phyloP scores from a whole-genome alignment of 2,888 invertebrate genomes.

The Apodemia zela region DNA sequence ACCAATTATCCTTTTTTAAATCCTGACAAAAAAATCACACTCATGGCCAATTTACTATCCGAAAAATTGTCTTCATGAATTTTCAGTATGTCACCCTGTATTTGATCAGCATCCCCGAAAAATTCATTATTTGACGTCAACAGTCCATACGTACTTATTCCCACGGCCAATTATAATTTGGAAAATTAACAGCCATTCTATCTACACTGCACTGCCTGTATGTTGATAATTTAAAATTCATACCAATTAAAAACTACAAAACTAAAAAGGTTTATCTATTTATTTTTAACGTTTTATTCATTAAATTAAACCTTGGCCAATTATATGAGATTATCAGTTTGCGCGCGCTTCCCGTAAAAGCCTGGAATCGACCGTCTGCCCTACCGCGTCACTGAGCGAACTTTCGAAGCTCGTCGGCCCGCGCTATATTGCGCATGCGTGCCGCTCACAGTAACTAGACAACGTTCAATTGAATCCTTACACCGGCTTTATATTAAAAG shows the following conservation, averaged over 20 bases:
- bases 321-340: constrained; percentile 42
- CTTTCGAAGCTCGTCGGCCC: constrained; percentile 55
- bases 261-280: neutral
- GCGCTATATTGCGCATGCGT: constrained; percentile 64
- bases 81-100: constrained; percentile 13
- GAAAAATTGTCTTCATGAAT: constrained; percentile 4
- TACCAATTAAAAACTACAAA: neutral
- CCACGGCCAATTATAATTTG: constrained; percentile 15
- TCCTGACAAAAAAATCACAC: neutral
- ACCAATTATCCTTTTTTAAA: neutral
- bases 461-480: constrained; percentile 24
- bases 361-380: constrained; percentile 74
- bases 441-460: constrained; percentile 16
- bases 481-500: constrained; percentile 18
- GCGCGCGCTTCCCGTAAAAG: constrained; percentile 61
- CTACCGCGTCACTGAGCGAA: constrained; percentile 75
- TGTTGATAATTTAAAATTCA: neutral
- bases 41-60: neutral
- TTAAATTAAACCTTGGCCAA: constrained; percentile 47
- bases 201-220: neutral
- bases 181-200: neutral
- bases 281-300: constrained; percentile 20
- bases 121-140: constrained; percentile 21
- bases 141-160: constrained; percentile 18
- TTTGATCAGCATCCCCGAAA: constrained; percentile 16